A percentile compares a stretch with the other conserved stretches of the same genome.
Conservation (phyloP, 2,888 invertebrate species). For the Tenodera sinensis region DNA sequence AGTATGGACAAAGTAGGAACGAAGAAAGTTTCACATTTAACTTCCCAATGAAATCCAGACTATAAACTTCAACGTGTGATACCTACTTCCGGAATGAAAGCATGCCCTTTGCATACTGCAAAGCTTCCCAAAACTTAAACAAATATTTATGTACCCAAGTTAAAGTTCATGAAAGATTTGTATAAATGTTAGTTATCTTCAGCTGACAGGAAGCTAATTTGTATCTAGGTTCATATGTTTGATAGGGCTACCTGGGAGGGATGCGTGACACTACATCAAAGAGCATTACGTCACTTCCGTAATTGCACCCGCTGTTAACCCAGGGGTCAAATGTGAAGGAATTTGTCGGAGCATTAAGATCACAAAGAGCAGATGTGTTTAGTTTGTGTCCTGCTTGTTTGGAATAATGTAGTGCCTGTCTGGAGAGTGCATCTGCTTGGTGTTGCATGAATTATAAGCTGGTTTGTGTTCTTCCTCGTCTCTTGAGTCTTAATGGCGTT, state of each 20-base stretch:
- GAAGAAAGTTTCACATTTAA: no score
- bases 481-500: no score
- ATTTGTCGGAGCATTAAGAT: not conserved
- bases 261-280: not conserved
- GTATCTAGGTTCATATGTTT: no score
- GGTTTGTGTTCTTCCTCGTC: not conserved
- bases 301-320: not conserved
- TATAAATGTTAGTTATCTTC: not conserved
- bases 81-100: no score
- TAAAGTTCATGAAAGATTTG: not conserved
- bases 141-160: not conserved
- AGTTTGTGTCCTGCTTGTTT: not conserved
- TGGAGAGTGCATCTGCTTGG: not conserved
- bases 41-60: no score
- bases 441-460: not conserved
- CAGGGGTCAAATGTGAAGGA: not conserved
- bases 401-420: not conserved
- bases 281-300: not conserved
- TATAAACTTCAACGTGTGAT: no score
- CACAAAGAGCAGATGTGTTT: not conserved
- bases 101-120: no score
- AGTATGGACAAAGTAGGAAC: no score
- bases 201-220: not conserved
- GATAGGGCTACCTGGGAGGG: not conserved
- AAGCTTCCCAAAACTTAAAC: no score